These are phyloP conservation scores for Ochropleura plecta DNA, from an alignment of 2,888 invertebrate genomes.

Conservation along the genomic window DNA sequence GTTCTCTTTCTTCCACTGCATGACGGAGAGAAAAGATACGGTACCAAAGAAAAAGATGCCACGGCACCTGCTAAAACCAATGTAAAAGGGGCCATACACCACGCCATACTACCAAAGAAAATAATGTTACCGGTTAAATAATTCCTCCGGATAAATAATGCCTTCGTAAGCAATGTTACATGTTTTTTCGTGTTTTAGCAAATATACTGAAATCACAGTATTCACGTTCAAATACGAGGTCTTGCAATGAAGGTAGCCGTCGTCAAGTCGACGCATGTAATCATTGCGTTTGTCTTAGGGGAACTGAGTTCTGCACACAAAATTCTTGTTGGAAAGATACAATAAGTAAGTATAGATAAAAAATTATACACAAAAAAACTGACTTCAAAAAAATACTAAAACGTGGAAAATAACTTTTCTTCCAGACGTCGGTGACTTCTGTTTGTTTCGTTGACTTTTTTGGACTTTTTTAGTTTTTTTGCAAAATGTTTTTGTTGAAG, in stretches of 20 bases:
- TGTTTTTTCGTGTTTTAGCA: background rate
- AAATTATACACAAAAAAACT: background rate
- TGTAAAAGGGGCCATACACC: too few species aligned
- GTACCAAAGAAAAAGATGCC: background rate
- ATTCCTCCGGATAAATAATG: background rate
- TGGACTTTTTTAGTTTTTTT: too few species aligned
- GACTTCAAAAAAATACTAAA: background rate
- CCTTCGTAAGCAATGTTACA: background rate
- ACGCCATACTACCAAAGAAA: background rate
- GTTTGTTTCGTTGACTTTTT: too few species aligned
- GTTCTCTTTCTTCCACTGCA: background rate
- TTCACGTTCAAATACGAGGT: background rate
- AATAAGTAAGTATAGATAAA: background rate
- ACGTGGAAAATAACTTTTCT: too few species aligned
- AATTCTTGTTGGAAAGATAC: conserved; percentile 1
- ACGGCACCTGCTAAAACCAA: background rate
- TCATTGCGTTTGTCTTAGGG: conserved; percentile 17
- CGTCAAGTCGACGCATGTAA: conserved; percentile 24
- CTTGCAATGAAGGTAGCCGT: background rate
- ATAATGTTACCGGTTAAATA: too few species aligned
- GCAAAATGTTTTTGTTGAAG: too few species aligned
- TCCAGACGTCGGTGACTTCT: too few species aligned
- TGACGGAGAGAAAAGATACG: background rate
- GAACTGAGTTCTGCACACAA: conserved; percentile 6
- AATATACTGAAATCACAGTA: background rate